These are phyloP conservation scores for Hormaphis cornu DNA, from an alignment of 1,140 invertebrate genomes.

Conservation along the genomic window DNA sequence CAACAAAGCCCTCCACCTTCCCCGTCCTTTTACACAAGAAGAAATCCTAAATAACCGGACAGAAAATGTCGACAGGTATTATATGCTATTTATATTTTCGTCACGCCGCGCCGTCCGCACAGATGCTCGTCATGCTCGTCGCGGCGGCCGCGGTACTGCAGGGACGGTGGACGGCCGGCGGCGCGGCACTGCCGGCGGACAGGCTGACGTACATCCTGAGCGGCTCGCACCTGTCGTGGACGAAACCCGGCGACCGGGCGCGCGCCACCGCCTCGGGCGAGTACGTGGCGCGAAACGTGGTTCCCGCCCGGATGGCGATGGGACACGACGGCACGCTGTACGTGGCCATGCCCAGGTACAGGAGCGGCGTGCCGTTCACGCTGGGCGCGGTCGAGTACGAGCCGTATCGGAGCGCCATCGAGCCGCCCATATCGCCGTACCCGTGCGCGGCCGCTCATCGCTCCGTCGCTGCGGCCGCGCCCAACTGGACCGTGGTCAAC, in stretches of 20 bases:
- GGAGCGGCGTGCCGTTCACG: background rate
- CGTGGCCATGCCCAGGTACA: background rate
- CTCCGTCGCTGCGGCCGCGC: too few species aligned
- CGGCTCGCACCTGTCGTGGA: background rate
- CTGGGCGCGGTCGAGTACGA: constrained; percentile 7
- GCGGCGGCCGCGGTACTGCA: background rate
- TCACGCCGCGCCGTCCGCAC: too few species aligned
- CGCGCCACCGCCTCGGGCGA: background rate
- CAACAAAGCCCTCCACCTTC: too few species aligned
- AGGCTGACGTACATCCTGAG: background rate
- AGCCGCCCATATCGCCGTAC: constrained; percentile 1
- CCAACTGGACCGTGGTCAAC: background rate
- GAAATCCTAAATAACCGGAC: too few species aligned
- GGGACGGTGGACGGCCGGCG: background rate
- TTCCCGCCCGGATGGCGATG: background rate
- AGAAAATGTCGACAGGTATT: too few species aligned
- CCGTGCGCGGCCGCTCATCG: background rate
- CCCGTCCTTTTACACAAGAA: too few species aligned
- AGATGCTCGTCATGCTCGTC: background rate
- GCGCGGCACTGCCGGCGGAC: background rate
- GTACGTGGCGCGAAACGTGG: constrained; percentile 11
- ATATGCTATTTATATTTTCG: too few species aligned
- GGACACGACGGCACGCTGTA: background rate
- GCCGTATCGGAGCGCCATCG: background rate
- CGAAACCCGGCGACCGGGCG: background rate